These are phyloP conservation scores for Spodoptera frugiperda DNA, from an alignment of 1,140 invertebrate genomes.

Conservation along the genomic window DNA sequence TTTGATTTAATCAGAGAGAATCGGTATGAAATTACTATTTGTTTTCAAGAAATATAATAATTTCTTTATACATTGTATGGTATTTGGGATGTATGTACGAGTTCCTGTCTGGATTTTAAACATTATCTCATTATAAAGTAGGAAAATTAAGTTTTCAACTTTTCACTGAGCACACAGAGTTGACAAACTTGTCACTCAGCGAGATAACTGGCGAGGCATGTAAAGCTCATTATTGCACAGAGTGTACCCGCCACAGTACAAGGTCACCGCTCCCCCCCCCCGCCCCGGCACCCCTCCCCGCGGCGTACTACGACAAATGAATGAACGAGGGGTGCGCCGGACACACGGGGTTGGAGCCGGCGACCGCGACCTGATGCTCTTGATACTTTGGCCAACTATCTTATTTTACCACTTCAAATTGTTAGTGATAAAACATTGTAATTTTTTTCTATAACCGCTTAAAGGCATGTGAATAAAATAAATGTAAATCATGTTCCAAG, in stretches of 20 bases:
- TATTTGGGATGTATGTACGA: no score
- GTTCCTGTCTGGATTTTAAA: no score
- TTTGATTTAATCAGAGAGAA: background rate
- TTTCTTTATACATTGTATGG: no score
- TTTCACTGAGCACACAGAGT: background rate
- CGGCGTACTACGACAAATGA: constrained; percentile 64
- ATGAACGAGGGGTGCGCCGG: constrained; percentile 73
- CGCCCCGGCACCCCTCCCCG: constrained; percentile 46
- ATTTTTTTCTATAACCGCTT: no score
- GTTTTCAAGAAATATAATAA: no score
- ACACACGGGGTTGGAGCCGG: constrained; percentile 63
- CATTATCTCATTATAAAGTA: no score
- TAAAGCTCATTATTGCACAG: constrained; percentile 6
- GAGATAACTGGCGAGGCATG: background rate
- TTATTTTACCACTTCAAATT: background rate
- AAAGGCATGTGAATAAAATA: no score
- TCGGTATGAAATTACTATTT: background rate
- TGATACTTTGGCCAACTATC: constrained; percentile 61
- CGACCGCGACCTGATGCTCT: constrained; percentile 40
- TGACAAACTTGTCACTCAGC: background rate
- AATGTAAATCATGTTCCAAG: no score
- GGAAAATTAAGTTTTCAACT: no score
- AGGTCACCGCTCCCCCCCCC: constrained; percentile 55
- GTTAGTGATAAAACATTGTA: no score
- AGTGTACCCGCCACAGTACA: constrained; percentile 12